Conservation (phyloP, 2,888 invertebrate species). For the Baronia brevicornis region DNA sequence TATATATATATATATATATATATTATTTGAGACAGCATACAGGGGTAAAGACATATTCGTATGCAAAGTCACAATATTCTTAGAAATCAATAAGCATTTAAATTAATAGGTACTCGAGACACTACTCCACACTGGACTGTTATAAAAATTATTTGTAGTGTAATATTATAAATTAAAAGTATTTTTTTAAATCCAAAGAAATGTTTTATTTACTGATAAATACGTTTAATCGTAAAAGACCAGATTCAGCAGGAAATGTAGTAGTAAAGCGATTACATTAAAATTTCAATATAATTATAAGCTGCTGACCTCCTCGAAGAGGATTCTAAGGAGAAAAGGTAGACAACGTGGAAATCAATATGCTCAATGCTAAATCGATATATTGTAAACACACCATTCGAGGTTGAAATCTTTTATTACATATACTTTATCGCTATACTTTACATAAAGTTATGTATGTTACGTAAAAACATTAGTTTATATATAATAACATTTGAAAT, state of each 20-base stretch:
- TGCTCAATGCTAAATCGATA: conserved; percentile 8
- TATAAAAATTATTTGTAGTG: too few relatives aligned
- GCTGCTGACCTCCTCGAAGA: conserved; percentile 26
- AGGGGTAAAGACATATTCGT: too few relatives aligned
- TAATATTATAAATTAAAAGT: neutral
- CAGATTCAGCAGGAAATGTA: conserved; percentile 23
- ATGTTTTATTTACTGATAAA: conserved; percentile 7
- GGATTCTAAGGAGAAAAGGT: conserved; percentile 20
- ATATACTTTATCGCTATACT: conserved; percentile 6
- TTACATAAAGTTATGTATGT: conserved; percentile 1
- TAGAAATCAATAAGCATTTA: too few relatives aligned
- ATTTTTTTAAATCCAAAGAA: conserved; percentile 7
- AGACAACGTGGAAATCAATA: conserved; percentile 8
- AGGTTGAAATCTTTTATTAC: conserved; percentile 7
- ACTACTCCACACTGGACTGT: too few relatives aligned
- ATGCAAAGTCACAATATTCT: too few relatives aligned
- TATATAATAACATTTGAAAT: too few relatives aligned
- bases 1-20: too few relatives aligned
- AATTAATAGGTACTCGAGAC: too few relatives aligned
- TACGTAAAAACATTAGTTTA: conserved; percentile 4
- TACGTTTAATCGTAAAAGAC: too few relatives aligned
- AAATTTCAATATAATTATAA: conserved; percentile 24
- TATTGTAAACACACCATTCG: conserved; percentile 3
- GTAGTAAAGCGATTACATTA: conserved; percentile 21
- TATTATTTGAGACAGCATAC: too few relatives aligned